A percentile compares a stretch with the other conserved stretches of the same genome.
Conservation (phyloP, 2,113 vertebrate genomes). For the Dromiciops gliroides region DNA sequence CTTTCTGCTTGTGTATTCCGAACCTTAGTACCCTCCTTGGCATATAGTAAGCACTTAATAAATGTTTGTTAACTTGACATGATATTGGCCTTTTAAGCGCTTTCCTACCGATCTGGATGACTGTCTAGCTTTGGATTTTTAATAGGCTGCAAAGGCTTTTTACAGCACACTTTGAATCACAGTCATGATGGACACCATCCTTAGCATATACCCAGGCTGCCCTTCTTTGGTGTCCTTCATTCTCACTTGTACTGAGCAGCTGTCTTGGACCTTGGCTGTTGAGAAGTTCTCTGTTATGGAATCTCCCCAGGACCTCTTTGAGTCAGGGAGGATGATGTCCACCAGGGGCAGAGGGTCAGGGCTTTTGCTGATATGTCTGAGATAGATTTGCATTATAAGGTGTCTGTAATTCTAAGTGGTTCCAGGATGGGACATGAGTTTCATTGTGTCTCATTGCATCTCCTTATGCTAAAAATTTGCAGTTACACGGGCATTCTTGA, state of each 20-base stretch:
- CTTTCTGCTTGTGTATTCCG: neutral
- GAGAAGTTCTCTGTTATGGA: neutral
- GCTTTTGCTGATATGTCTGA: conserved; percentile 39
- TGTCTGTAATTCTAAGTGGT: neutral
- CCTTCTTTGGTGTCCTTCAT: conserved; percentile 27
- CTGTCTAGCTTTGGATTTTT: neutral
- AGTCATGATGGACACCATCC: conserved; percentile 1
- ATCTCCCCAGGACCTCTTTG: conserved; percentile 47
- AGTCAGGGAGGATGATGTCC: neutral
- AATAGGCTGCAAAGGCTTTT: neutral
- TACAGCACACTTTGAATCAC: neutral
- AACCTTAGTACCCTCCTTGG: neutral
- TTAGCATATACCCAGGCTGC: neutral
- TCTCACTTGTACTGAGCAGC: neutral
- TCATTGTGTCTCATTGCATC: conserved; percentile 54
- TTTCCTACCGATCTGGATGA: neutral
- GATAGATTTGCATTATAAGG: conserved; percentile 4
- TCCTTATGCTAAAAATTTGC: conserved; percentile 41
- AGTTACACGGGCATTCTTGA: conserved; percentile 51
- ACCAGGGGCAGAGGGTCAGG: neutral
- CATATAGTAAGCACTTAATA: neutral
- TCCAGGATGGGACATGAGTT: conserved; percentile 37
- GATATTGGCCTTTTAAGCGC: neutral
- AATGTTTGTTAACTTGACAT: neutral
- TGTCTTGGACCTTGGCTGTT: conserved; percentile 12